Evolutionary conservation across 2,113 vertebrate species (phyloP).

Genomic region (Podarcis cretensis): DNA sequence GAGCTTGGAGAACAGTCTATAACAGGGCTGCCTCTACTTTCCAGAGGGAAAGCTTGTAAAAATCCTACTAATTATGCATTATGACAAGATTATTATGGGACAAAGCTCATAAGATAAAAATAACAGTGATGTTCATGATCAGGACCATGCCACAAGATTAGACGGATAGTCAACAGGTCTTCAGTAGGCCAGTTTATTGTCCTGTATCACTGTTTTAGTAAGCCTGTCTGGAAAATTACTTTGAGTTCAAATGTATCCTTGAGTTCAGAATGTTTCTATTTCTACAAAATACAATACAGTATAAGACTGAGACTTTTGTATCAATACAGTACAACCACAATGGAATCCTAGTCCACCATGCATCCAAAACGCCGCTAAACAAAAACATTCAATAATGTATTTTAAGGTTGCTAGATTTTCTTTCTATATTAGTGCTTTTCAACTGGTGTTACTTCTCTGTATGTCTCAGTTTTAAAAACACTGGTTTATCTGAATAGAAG

Average conservation of each 20-base stretch:
- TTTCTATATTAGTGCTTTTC: neutral
- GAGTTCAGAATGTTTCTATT: neutral
- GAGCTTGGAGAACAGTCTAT: too few relatives aligned
- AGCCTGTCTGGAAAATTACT: too few relatives aligned
- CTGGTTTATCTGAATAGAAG: neutral
- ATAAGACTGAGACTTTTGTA: neutral
- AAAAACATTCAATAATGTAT: neutral
- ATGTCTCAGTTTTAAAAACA: neutral
- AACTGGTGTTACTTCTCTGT: neutral
- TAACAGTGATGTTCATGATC: neutral
- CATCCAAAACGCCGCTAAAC: neutral
- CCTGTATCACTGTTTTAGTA: neutral
- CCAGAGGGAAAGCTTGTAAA: neutral
- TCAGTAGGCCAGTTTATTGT: neutral
- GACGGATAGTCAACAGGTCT: neutral
- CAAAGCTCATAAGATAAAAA: neutral
- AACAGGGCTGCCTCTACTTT: too few relatives aligned
- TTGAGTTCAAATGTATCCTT: neutral
- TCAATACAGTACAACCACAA: neutral
- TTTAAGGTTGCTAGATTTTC: neutral
- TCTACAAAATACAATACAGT: too few relatives aligned
- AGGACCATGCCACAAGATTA: neutral
- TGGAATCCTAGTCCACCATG: neutral
- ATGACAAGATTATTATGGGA: neutral
- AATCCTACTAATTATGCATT: neutral